These are phyloP conservation scores for Lethrus apterus DNA, from an alignment of 1,140 invertebrate species.

Conservation along the genomic window DNA sequence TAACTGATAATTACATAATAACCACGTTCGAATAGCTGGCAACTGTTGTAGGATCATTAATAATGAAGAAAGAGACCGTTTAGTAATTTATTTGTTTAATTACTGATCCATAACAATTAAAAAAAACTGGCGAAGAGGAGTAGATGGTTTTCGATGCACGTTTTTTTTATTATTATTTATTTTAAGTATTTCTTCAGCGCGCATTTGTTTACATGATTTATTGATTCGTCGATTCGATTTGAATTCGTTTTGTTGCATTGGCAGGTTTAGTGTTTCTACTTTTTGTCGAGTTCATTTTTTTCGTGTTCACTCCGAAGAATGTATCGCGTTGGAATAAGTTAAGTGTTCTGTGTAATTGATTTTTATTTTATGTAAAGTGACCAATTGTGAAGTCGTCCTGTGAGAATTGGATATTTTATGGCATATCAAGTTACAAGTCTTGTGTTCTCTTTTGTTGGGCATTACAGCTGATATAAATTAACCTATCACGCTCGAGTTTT, in stretches of 20 bases:
- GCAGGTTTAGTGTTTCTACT: constrained; percentile 7
- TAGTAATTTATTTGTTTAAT: constrained; percentile 45
- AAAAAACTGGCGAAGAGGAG: constrained; percentile 20
- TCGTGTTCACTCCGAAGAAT: not conserved
- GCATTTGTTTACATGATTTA: constrained; percentile 13
- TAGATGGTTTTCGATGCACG: constrained; percentile 14
- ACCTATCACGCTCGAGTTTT: constrained; percentile 4
- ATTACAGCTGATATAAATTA: constrained; percentile 7
- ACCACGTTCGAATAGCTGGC: constrained; percentile 37
- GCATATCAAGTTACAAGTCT: constrained; percentile 17
- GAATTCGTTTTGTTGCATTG: not conserved
- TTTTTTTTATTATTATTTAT: constrained; percentile 13
- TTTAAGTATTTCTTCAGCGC: constrained; percentile 5
- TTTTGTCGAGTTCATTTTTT: constrained; percentile 1
- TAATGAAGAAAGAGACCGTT: constrained; percentile 37
- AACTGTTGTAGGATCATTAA: constrained; percentile 41
- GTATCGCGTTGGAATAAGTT: constrained; percentile 7
- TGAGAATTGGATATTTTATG: constrained; percentile 17
- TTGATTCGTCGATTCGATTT: constrained; percentile 15
- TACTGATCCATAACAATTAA: constrained; percentile 41
- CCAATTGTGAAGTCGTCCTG: constrained; percentile 11
- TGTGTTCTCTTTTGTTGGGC: constrained; percentile 13
- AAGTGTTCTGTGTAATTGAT: constrained; percentile 16
- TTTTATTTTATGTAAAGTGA: constrained; percentile 20
- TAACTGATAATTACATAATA: constrained; percentile 45